These are phyloP conservation scores for Montipora capricornis DNA, from an alignment of 64 coral and sea anemone species.

Conservation along the genomic window DNA sequence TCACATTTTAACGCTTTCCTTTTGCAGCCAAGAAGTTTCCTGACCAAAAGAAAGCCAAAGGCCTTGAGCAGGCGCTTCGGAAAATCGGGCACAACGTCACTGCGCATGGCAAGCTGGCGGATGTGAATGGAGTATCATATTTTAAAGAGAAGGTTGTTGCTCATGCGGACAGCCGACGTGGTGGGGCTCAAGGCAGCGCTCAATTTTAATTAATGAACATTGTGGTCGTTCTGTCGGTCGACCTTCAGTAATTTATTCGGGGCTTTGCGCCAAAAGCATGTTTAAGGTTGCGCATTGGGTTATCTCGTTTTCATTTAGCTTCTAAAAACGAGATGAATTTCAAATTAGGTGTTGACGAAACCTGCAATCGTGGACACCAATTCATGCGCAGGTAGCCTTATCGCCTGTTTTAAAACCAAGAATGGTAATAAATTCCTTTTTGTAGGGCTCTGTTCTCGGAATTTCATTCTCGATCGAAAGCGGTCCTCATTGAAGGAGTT, in stretches of 20 bases:
- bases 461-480: too few species aligned
- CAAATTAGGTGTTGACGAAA: too few species aligned
- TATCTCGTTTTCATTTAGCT: not conserved
- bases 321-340: not conserved
- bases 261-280: too few species aligned
- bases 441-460: too few species aligned
- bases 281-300: too few species aligned
- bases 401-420: too few species aligned
- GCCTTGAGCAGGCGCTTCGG: not conserved
- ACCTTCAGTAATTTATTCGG: not conserved
- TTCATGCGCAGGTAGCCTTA: too few species aligned
- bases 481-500: too few species aligned
- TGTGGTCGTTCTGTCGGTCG: not conserved
- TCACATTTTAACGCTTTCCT: not conserved
- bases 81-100: constrained; percentile 11
- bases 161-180: constrained; percentile 28
- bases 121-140: constrained; percentile 36
- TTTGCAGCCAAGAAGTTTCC: constrained; percentile 8
- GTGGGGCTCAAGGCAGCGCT: constrained; percentile 26
- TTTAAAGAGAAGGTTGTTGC: constrained; percentile 13
- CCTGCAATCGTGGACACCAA: too few species aligned
- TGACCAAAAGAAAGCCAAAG: not conserved
- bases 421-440: too few species aligned
- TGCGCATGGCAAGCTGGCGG: not conserved
- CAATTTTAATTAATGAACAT: not conserved